Evolutionary conservation across 2,888 invertebrate genomes (phyloP).

Genomic region (Masnerella sp.): DNA sequence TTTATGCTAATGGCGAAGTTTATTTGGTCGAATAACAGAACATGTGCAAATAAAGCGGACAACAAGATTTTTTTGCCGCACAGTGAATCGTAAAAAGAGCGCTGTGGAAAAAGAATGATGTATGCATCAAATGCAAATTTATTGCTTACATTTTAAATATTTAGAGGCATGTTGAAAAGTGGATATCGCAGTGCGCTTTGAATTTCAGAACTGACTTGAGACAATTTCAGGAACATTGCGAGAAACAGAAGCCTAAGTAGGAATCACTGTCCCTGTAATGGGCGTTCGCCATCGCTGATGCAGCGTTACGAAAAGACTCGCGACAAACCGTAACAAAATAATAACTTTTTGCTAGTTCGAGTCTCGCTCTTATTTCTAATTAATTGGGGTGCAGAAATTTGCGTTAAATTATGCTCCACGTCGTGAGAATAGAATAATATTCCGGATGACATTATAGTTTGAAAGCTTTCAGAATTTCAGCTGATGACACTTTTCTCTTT

Average conservation of each 20-base stretch:
- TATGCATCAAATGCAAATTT: no score
- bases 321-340: conserved; percentile 42
- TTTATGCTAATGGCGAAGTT: no score
- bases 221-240: neutral
- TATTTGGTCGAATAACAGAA: no score
- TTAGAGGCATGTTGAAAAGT: no score
- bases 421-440: conserved; percentile 53
- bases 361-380: conserved; percentile 41
- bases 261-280: conserved; percentile 15
- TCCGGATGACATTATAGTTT: conserved; percentile 58
- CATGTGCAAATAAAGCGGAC: no score
- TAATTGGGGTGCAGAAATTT: conserved; percentile 49
- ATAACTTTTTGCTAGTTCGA: conserved; percentile 38
- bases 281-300: conserved; percentile 1
- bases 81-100: no score
- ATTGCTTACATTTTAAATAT: no score
- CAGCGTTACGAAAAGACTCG: conserved; percentile 10
- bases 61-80: no score
- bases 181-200: no score
- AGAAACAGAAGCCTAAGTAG: neutral
- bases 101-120: no score
- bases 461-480: conserved; percentile 71
- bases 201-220: neutral
- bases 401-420: conserved; percentile 43
- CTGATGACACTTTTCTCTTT: conserved; percentile 63